Conservation (phyloP, 2,797 vertebrate genomes). For the Pangasius sanitwongsei region DNA sequence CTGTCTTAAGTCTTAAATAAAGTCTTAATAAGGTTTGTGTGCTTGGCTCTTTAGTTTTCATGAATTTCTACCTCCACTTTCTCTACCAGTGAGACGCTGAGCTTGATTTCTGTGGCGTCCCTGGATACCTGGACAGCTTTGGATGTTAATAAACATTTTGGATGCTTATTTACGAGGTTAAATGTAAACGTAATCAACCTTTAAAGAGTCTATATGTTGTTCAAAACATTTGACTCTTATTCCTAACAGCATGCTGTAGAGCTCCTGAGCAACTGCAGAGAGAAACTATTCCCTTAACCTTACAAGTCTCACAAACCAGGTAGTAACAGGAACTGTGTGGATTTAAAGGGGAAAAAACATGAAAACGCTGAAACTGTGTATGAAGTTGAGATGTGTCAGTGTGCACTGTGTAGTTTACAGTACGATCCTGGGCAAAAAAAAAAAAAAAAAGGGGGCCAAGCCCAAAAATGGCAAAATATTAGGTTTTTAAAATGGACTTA, state of each 20-base stretch:
- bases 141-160: not conserved
- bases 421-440: not conserved
- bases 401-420: not conserved
- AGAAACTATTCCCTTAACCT: not conserved
- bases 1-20: no score
- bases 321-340: constrained; percentile 52
- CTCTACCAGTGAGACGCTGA: not conserved
- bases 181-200: not conserved
- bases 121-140: not conserved
- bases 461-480: no score
- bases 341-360: constrained; percentile 10
- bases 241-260: not conserved
- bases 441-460: no score
- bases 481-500: no score
- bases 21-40: not conserved
- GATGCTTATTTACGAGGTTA: not conserved
- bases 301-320: not conserved
- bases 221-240: not conserved
- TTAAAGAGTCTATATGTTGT: not conserved
- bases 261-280: not conserved
- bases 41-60: not conserved
- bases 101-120: not conserved
- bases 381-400: not conserved
- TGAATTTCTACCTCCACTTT: not conserved
- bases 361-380: no score